phyloP scores from a whole-genome alignment of 1,140 invertebrate species.

The Trachymyrmex septentrionalis region DNA sequence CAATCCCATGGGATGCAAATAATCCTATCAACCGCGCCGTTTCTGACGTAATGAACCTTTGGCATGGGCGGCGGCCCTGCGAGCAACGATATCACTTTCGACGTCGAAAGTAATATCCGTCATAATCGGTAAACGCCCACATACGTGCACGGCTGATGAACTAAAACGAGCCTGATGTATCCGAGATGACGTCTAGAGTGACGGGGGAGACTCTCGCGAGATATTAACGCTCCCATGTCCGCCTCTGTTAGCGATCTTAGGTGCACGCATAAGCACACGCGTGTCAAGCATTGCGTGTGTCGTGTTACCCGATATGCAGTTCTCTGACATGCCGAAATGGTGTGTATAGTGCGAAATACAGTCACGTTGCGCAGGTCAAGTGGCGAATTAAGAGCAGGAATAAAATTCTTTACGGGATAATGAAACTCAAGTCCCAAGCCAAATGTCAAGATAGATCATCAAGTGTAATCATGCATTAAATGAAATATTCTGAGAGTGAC shows the following conservation, averaged over 20 bases:
- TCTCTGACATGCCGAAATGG: neutral
- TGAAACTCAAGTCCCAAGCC: neutral
- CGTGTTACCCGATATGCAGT: constrained; percentile 15
- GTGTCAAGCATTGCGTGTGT: constrained; percentile 35
- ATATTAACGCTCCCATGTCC: constrained; percentile 17
- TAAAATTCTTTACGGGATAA: neutral
- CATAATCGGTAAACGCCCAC: constrained; percentile 70
- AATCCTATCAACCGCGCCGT: constrained; percentile 56
- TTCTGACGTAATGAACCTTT: constrained; percentile 64
- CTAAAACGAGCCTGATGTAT: constrained; percentile 67
- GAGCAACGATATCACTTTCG: constrained; percentile 56
- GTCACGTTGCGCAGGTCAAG: neutral
- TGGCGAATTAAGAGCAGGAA: neutral
- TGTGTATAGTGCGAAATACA: neutral
- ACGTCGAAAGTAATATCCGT: constrained; percentile 70
- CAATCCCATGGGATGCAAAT: constrained; percentile 62
- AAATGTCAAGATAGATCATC: constrained; percentile 2
- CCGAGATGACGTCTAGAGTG: constrained; percentile 67
- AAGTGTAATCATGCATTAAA: constrained; percentile 3
- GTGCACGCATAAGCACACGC: neutral
- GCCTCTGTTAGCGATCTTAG: neutral
- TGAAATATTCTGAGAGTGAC: neutral
- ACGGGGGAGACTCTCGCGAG: constrained; percentile 44
- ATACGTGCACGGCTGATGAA: constrained; percentile 67
- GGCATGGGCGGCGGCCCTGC: constrained; percentile 18